Percentiles rank a stretch among this genome's conserved stretches.
Evolutionary conservation across 2,888 invertebrate genomes (phyloP).

Genomic region (Tuberolachnus salignus): DNA sequence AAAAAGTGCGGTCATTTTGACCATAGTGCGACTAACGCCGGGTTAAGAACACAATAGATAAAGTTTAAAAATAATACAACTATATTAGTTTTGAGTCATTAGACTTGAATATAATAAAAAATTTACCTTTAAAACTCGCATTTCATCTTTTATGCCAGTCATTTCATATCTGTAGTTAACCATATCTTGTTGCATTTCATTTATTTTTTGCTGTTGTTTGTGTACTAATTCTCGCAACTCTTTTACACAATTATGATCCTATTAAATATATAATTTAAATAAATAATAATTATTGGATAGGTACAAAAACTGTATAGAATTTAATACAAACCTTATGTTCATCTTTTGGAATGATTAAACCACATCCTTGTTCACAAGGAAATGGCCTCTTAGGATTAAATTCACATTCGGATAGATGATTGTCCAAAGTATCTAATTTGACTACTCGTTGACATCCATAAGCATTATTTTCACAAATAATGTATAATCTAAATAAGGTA

Average conservation of each 20-base stretch:
- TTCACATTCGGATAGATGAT: constrained; percentile 89
- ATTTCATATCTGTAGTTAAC: constrained; percentile 85
- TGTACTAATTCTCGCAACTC: constrained; percentile 84
- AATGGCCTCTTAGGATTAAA: constrained; percentile 93
- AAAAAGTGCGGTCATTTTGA: too few relatives aligned
- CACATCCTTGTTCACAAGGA: constrained; percentile 92
- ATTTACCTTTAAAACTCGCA: constrained; percentile 62
- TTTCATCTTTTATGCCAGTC: constrained; percentile 86
- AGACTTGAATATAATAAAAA: background rate
- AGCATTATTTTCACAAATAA: constrained; percentile 87
- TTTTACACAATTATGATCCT: constrained; percentile 90
- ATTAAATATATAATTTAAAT: constrained; percentile 55
- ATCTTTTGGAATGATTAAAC: constrained; percentile 92
- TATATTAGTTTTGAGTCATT: background rate
- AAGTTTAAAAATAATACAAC: background rate
- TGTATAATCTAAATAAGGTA: constrained; percentile 74
- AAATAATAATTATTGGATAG: background rate
- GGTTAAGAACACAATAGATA: background rate
- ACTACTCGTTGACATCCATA: constrained; percentile 85
- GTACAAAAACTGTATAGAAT: background rate
- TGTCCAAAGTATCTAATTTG: constrained; percentile 83
- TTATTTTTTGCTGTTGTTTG: constrained; percentile 84
- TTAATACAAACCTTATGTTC: constrained; percentile 72
- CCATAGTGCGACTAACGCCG: too few relatives aligned
- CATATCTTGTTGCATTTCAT: constrained; percentile 84